These are phyloP conservation scores for Micronycteris hirsuta DNA, from an alignment of 2,113 vertebrate genomes.

Conservation along the genomic window DNA sequence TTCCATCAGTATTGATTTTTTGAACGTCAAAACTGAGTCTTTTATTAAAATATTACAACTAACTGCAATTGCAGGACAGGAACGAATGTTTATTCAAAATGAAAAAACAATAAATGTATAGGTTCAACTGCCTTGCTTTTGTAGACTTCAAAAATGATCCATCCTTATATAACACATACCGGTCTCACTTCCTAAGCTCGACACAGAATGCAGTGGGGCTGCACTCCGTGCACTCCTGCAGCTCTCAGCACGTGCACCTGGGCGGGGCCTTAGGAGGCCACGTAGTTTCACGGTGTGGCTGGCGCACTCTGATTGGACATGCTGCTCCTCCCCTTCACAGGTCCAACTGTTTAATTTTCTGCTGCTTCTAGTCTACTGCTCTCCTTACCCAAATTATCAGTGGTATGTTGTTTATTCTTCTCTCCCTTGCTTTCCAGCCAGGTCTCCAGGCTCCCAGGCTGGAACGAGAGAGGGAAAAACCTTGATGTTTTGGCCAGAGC, in stretches of 20 bases:
- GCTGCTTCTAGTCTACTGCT: background rate
- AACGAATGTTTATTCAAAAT: background rate
- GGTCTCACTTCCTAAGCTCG: background rate
- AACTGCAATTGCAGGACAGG: background rate
- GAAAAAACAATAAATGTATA: background rate
- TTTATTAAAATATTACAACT: background rate
- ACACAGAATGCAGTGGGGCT: background rate
- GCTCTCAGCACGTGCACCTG: accelerated
- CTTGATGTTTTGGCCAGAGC: background rate
- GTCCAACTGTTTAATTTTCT: background rate
- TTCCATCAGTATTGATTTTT: constrained; percentile 1
- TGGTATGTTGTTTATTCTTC: background rate
- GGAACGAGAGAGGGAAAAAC: background rate
- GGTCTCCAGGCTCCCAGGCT: background rate
- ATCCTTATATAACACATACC: background rate
- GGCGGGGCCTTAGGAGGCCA: background rate
- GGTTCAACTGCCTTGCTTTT: background rate
- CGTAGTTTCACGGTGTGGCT: background rate
- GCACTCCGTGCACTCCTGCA: background rate
- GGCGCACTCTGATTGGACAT: accelerated
- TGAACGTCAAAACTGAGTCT: background rate
- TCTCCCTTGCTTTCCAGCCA: background rate
- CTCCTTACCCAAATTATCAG: background rate
- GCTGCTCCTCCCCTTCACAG: background rate
- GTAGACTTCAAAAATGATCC: background rate